Base-by-base conservation (phyloP, 2,888 invertebrate genomes). In the Geotrupes spiniger region DNA sequence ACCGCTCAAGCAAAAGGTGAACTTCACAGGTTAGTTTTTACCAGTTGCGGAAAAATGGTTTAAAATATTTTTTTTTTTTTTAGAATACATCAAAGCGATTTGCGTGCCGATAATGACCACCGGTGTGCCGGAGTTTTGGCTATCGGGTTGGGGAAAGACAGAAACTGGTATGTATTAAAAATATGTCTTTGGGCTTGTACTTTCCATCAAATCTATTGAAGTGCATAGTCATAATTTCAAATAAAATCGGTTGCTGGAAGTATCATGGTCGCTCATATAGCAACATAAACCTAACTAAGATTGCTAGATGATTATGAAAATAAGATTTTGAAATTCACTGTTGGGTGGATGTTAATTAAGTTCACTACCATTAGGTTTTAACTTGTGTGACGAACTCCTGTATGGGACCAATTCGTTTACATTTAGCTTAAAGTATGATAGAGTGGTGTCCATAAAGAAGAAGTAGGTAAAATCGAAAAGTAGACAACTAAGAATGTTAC, bases 61-160 rank as follows among this genome's bases (percentile, higher is more conserved):
- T 28, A 2, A 9, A 29, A 29, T 6, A 11, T 29, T 2, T 8
- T 29, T 16, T 27, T 21, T 16, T 16, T 49, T 68, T 63, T 26
- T 53, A 66, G 68, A 66, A 36, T 70, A 57, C 50, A 66, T 73
- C 14, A 61, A 61, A 41, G 71, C 72, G 0, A 68, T 74, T 42
- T 74, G 74, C 52, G 52, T 74, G 25, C 46, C 54, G 25, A 28
- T 12, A 1, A 17, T 28, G 10, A 25, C 33, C n/a, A 48, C 52
- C 5, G 11, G 45, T n/a, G 31, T 46, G 9, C 43, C 42, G 2
- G 59, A 55, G 28, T 68, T 66, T 46, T 62, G 56, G 44, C 65
- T 76, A 1, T 75, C 78, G 4, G 80, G 80, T 0, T 80, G 80
- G 80, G 80, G 80, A 1, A 73, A 71, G 29, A 72, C 75, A 16